Evolutionary conservation across 92 coral and sea anemone genomes (phyloP).

Genomic region (Zoanthus sansibaricus): DNA sequence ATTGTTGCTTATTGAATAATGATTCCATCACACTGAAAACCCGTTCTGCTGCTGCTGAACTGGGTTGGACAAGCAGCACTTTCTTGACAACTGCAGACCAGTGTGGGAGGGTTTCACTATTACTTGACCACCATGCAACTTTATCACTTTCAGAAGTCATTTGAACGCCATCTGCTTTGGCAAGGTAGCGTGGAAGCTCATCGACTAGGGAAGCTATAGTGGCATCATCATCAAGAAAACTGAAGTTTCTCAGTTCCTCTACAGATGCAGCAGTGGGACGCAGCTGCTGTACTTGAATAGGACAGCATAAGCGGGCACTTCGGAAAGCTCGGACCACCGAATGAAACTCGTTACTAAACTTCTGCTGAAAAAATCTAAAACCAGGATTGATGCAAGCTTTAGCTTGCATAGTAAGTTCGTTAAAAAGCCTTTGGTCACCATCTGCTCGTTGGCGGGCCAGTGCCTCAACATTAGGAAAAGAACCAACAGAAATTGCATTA

Average conservation of each 20-base stretch:
- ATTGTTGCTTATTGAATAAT: constrained; percentile 41
- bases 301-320: constrained; percentile 43
- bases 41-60: constrained; percentile 34
- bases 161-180: constrained; percentile 37
- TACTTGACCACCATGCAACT: constrained; percentile 53
- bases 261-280: constrained; percentile 48
- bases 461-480: constrained; percentile 38
- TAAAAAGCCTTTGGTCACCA: constrained; percentile 33
- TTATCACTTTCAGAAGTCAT: constrained; percentile 42
- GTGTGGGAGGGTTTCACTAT: constrained; percentile 54
- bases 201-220: constrained; percentile 39
- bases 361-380: constrained; percentile 33
- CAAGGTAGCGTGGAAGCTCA: constrained; percentile 41
- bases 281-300: constrained; percentile 45
- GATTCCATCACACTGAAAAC: constrained; percentile 41
- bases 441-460: constrained; percentile 46
- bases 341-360: constrained; percentile 28
- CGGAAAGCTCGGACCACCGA: constrained; percentile 34
- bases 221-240: constrained; percentile 49
- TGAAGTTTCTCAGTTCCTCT: constrained; percentile 48
- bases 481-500: constrained; percentile 23
- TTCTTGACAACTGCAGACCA: constrained; percentile 41
- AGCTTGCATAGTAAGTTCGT: constrained; percentile 15
- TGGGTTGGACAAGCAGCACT: constrained; percentile 26
- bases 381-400: constrained; percentile 32